phyloP scores from a whole-genome alignment of 2,888 invertebrate genomes.

The Thelaira solivaga region DNA sequence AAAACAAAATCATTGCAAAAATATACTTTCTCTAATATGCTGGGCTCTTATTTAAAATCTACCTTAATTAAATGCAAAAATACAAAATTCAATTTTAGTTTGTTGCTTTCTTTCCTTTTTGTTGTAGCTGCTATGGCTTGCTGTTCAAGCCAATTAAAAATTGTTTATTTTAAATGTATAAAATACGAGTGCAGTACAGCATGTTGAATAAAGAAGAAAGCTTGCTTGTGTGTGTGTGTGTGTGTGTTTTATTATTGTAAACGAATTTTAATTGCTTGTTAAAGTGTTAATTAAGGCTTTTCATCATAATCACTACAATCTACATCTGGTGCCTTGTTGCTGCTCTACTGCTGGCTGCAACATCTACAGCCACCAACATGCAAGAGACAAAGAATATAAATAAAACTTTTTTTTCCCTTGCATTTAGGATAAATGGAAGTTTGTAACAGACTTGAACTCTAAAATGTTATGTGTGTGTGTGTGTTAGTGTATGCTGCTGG shows the following conservation, averaged over 20 bases:
- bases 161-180: conserved; percentile 61
- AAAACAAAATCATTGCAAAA: not conserved
- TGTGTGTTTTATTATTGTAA: conserved; percentile 48
- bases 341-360: conserved; percentile 5
- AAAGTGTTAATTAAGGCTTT: conserved; percentile 63
- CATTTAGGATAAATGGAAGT: not conserved
- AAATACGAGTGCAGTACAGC: conserved; percentile 40
- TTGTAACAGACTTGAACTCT: conserved; percentile 25
- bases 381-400: not conserved
- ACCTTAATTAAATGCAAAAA: conserved; percentile 63
- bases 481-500: not conserved
- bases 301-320: conserved; percentile 56
- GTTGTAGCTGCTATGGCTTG: conserved; percentile 28
- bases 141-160: conserved; percentile 58
- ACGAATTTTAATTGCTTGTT: conserved; percentile 62
- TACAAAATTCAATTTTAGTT: conserved; percentile 35
- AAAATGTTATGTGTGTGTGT: conserved; percentile 3
- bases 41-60: conserved; percentile 58
- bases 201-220: not conserved
- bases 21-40: conserved; percentile 52
- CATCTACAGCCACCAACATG: not conserved
- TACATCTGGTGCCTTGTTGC: conserved; percentile 33
- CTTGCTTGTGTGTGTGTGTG: not conserved
- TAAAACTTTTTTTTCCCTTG: conserved; percentile 12
- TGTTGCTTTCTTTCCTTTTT: conserved; percentile 23